These are phyloP conservation scores for Micromys minutus DNA, from an alignment of 2,113 vertebrate species.

Conservation along the genomic window DNA sequence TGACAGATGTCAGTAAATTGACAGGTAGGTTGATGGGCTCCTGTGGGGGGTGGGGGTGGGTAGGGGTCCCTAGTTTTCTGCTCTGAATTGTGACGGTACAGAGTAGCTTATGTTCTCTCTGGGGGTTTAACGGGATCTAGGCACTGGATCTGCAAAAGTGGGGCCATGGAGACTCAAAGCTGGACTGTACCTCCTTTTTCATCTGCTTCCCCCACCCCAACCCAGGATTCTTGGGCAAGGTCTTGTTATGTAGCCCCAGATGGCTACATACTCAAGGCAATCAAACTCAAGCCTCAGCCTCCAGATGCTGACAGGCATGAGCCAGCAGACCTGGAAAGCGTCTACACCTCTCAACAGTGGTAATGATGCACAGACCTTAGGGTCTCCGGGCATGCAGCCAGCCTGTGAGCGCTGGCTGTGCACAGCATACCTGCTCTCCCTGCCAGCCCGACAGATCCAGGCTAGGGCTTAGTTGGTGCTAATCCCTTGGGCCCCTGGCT, in stretches of 20 bases:
- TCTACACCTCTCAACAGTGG: not conserved
- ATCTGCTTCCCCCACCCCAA: not conserved
- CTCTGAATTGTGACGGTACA: rapidly evolving
- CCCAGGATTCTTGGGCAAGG: not conserved
- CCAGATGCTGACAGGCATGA: not conserved
- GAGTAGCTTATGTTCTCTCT: not conserved
- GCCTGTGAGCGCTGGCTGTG: not conserved
- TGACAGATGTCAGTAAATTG: rapidly evolving
- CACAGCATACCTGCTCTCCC: not conserved
- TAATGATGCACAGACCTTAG: not conserved
- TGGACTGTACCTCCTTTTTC: not conserved
- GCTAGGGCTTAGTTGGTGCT: rapidly evolving
- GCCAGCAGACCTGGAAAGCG: too few relatives aligned
- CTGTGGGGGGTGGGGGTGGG: too few relatives aligned
- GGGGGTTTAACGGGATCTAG: rapidly evolving
- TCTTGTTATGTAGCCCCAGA: not conserved
- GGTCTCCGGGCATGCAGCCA: rapidly evolving
- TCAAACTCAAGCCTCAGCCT: not conserved
- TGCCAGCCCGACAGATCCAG: not conserved
- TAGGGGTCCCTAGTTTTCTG: rapidly evolving
- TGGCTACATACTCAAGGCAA: not conserved
- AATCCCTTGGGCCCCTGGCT: not conserved
- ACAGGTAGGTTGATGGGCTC: not conserved
- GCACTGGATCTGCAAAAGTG: not conserved
- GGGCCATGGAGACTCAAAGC: too few relatives aligned